phyloP scores from a whole-genome alignment of 2,797 vertebrate species.

The Takifugu rubripes region DNA sequence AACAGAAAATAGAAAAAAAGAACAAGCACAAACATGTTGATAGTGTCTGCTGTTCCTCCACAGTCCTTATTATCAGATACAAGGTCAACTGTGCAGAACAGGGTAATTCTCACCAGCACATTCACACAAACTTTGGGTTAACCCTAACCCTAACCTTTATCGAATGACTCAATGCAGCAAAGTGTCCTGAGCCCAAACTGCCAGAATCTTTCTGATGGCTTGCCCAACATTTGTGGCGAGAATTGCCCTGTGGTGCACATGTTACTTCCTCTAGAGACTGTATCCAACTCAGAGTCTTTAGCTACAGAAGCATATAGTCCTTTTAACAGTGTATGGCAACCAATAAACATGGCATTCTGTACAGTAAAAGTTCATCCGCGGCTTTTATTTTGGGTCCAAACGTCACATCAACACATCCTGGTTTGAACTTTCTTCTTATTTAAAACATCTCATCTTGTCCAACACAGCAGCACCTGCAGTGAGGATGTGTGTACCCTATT shows the following conservation, averaged over 20 bases:
- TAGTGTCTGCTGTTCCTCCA: conserved; percentile 76
- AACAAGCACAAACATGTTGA: conserved; percentile 77
- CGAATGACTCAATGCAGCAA: neutral
- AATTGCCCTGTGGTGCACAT: conserved; percentile 57
- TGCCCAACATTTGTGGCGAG: conserved; percentile 38
- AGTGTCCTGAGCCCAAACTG: conserved; percentile 1
- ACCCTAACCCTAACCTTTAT: too few species aligned
- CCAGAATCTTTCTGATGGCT: neutral
- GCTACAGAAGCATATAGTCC: conserved; percentile 67
- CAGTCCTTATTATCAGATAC: conserved; percentile 63
- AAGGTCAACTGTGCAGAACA: conserved; percentile 47
- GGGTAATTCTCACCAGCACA: conserved; percentile 49
- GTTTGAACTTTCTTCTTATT: too few species aligned
- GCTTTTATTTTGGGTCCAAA: neutral
- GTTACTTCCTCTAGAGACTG: conserved; percentile 65
- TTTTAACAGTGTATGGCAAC: conserved; percentile 73
- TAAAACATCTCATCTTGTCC: too few species aligned
- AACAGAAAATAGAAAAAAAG: conserved; percentile 61
- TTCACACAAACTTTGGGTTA: conserved; percentile 1
- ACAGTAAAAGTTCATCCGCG: conserved; percentile 26
- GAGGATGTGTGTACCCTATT: too few species aligned
- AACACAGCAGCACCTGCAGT: too few species aligned
- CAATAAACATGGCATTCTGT: conserved; percentile 74
- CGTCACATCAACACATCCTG: too few species aligned
- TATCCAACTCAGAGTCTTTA: conserved; percentile 68